These are phyloP conservation scores for Hymenopus coronatus DNA, from an alignment of 2,888 invertebrate genomes.

Conservation along the genomic window DNA sequence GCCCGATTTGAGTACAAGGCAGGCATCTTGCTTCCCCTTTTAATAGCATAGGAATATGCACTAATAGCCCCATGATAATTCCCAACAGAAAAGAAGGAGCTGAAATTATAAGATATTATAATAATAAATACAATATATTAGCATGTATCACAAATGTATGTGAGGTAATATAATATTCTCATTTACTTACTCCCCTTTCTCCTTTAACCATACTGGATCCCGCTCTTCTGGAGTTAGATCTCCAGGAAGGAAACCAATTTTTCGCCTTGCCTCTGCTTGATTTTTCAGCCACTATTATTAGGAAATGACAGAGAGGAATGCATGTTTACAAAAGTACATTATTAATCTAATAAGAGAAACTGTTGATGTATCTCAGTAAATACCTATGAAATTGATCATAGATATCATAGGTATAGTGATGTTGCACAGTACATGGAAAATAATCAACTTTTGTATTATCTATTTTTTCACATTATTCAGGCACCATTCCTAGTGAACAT, in stretches of 20 bases:
- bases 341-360: not conserved
- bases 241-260: conserved; percentile 66
- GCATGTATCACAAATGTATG: not conserved
- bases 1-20: conserved; percentile 74
- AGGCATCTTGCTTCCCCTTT: conserved; percentile 67
- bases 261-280: conserved; percentile 68
- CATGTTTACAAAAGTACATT: not conserved
- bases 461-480: too few species aligned
- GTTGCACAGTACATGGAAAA: too few species aligned
- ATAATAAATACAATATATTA: not conserved
- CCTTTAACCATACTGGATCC: conserved; percentile 77
- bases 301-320: not conserved
- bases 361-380: too few species aligned
- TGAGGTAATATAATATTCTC: not conserved
- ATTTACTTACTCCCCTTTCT: conserved; percentile 67
- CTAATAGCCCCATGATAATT: conserved; percentile 79
- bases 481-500: too few species aligned
- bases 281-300: conserved; percentile 66
- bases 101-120: conserved; percentile 39
- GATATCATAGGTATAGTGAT: too few species aligned
- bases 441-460: too few species aligned
- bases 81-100: conserved; percentile 68
- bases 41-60: conserved; percentile 76
- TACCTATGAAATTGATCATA: too few species aligned
- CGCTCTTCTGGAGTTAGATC: conserved; percentile 76